Conservation (phyloP, 2,888 invertebrate genomes). For the Cephus rjabovi region DNA sequence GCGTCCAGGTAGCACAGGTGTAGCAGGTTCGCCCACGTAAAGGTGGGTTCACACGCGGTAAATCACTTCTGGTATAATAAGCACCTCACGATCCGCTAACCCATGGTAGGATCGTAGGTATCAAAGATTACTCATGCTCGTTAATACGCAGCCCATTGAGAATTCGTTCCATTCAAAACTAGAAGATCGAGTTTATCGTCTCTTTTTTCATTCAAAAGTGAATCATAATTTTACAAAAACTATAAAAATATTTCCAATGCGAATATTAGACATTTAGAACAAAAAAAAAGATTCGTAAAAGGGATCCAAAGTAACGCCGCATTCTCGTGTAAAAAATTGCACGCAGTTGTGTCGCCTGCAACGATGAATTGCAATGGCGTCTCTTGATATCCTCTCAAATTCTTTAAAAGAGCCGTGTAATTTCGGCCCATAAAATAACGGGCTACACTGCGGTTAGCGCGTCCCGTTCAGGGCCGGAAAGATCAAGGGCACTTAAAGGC, state of each 20-base stretch:
- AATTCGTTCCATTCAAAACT: neutral
- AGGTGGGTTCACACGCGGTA: constrained; percentile 22
- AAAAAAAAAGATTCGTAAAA: neutral
- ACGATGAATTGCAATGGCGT: neutral
- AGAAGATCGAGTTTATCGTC: neutral
- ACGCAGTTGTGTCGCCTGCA: neutral
- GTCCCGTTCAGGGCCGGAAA: constrained; percentile 1
- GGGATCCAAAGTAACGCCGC: neutral
- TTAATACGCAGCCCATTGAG: neutral
- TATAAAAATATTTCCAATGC: neutral
- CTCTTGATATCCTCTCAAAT: neutral
- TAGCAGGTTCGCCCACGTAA: constrained; percentile 15
- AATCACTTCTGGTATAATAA: constrained; percentile 11
- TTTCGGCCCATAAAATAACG: constrained; percentile 31
- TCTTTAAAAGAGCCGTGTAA: constrained; percentile 28
- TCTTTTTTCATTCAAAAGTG: neutral
- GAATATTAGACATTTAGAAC: neutral
- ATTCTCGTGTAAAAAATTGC: neutral
- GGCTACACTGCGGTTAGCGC: constrained; percentile 28
- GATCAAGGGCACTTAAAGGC: constrained; percentile 4
- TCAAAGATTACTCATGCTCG: neutral
- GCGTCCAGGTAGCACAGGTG: neutral
- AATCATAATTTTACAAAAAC: neutral
- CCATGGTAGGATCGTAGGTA: neutral
- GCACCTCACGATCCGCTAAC: neutral